Evolutionary conservation across 1,140 invertebrate genomes (phyloP).

Genomic region (Pogonognathellus flavescens): DNA sequence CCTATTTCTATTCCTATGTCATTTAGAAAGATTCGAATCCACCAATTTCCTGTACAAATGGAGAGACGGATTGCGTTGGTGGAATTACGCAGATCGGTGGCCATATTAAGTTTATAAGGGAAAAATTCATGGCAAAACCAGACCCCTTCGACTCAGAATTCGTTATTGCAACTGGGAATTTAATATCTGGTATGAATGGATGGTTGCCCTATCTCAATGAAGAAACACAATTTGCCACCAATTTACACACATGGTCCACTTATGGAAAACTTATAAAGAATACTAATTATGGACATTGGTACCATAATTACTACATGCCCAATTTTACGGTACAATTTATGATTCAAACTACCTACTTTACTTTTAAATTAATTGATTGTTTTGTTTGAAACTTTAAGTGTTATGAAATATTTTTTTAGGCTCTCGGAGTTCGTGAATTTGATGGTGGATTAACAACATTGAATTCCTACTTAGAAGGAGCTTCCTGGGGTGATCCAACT

Average conservation of each 20-base stretch:
- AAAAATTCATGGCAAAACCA: not conserved
- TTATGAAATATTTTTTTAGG: not conserved
- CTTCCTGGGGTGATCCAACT: not conserved
- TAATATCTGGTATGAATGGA: not conserved
- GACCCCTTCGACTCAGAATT: not conserved
- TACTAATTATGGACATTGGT: not conserved
- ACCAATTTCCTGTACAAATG: not conserved
- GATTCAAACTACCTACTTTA: too few species aligned
- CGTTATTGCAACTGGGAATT: conserved; percentile 8
- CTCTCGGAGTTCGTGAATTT: not conserved
- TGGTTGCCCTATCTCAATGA: not conserved
- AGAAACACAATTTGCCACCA: too few species aligned
- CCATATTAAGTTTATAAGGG: not conserved
- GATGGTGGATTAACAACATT: not conserved
- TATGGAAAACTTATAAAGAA: not conserved
- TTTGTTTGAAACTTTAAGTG: too few species aligned
- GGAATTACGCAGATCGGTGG: not conserved
- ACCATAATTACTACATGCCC: not conserved
- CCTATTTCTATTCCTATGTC: too few species aligned
- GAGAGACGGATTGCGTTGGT: not conserved
- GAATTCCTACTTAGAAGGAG: not conserved
- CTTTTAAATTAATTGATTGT: too few species aligned
- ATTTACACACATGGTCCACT: not conserved
- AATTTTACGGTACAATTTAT: conserved; percentile 4
- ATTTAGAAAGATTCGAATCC: not conserved